These are phyloP conservation scores for Cottus gobio DNA, from an alignment of 2,113 vertebrate genomes.

Conservation along the genomic window DNA sequence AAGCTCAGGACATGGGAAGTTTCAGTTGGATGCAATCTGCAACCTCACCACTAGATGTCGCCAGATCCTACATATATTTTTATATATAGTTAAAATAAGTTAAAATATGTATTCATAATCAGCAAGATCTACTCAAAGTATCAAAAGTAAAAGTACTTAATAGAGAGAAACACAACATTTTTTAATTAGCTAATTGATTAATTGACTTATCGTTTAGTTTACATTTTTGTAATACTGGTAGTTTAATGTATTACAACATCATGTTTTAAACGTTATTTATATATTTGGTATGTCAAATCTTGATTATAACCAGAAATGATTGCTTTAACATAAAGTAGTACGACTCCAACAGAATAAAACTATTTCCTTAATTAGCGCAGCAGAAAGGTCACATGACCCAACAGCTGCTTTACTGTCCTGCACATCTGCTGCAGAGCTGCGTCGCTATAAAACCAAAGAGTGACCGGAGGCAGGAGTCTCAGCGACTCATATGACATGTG, in stretches of 20 bases:
- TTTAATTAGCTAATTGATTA: neutral
- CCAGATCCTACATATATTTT: neutral
- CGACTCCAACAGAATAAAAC: neutral
- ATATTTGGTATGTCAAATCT: neutral
- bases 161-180: neutral
- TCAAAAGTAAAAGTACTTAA: neutral
- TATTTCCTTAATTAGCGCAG: neutral
- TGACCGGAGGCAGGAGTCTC: slow-evolving; percentile 14
- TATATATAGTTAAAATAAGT: no score
- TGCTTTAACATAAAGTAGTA: neutral
- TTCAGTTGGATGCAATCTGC: neutral
- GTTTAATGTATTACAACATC: neutral
- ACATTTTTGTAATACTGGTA: neutral
- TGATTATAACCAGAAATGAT: neutral
- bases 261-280: no score
- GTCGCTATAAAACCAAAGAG: neutral
- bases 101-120: neutral
- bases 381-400: neutral
- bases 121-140: neutral
- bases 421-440: neutral
- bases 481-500: neutral
- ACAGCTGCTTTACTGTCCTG: neutral
- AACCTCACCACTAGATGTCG: neutral
- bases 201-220: neutral
- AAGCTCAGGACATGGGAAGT: neutral